Evolutionary conservation across 2,797 vertebrate genomes (phyloP), one percentile per base, ranked within the genome.

Genomic region (Lacerta bilineata): DNA sequence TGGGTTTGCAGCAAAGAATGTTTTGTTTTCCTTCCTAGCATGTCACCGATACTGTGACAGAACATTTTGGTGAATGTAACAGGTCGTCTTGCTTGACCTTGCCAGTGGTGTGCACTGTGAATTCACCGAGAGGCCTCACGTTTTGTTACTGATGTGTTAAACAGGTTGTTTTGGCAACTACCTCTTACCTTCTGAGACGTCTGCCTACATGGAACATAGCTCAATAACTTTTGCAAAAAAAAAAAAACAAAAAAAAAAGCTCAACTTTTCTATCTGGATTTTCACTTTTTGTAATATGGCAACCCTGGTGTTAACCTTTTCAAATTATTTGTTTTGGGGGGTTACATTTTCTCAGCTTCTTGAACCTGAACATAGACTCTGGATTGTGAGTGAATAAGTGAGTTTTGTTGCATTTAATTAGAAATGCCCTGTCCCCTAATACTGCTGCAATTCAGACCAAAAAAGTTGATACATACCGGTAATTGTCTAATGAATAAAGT

Each of bases 401-500:
- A 68, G 61, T 13, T 41, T 68, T 82, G 36, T 82, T 82, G 1
- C 61, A 68, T 66, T 27, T 68, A 68, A 82, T 82, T 82, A 68
- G 61, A 10, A 66, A 41, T 9, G 80, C 1, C 10, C 25, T 41
- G 36, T 29, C 61, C 61, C 5, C 36, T 27, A 66, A 55, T 29
- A 68, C 61, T 10, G 41, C 29, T 61, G 11, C 25, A 15, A 25
- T 39, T 66, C 39, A 41, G 41, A 68, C 20, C 80, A 43, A 64
- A 3, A 29, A 41, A 8, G 27, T 64, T 10, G 33, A 15, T 23
- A 5, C 39, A 1, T 29, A 33, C 33, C 33, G 33, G 33, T 33
- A 66, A 66, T 82, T 36, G n/a, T 82, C 25, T 68, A 39, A 82
- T 69, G 36, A 82, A 82, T 82, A 68, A 68, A 43, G 50, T 68